phyloP scores from a whole-genome alignment of 2,113 vertebrate species.

The Benitochromis conjunctus region DNA sequence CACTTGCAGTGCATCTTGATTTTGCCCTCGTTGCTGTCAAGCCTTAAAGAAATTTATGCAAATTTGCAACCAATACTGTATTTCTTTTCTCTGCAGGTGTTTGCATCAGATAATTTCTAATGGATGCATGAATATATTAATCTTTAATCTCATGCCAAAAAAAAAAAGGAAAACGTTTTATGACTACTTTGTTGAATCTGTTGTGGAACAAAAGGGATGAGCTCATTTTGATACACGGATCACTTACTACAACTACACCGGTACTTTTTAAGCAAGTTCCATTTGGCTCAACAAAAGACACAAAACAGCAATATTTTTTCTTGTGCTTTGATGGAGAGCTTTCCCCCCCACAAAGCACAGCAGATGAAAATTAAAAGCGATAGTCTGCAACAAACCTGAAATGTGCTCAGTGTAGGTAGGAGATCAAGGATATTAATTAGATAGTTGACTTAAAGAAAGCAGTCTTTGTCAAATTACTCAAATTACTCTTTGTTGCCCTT shows the following conservation, averaged over 20 bases:
- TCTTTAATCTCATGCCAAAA: slow-evolving; percentile 18
- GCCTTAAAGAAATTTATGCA: slow-evolving; percentile 54
- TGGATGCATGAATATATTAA: slow-evolving; percentile 63
- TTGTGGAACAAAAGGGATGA: not conserved
- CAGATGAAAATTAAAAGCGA: not conserved
- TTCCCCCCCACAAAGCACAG: not conserved
- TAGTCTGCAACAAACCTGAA: not conserved
- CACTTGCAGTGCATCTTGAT: slow-evolving; percentile 41
- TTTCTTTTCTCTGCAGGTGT: slow-evolving; percentile 64
- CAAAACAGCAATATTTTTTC: not conserved
- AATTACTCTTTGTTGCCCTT: slow-evolving; percentile 15
- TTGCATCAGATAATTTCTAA: slow-evolving; percentile 59
- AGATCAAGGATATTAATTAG: slow-evolving; percentile 32
- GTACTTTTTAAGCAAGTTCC: not conserved
- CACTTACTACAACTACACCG: not conserved
- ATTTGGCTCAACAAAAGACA: not conserved
- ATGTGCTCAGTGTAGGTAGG: not conserved
- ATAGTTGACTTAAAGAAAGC: slow-evolving; percentile 28
- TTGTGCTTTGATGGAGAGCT: not conserved
- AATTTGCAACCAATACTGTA: slow-evolving; percentile 38
- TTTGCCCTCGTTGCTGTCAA: slow-evolving; percentile 33
- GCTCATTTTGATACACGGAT: not conserved
- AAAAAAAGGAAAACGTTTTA: not conserved
- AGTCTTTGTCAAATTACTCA: slow-evolving; percentile 38
- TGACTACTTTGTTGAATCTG: not conserved